Conservation (phyloP, 2,797 vertebrate genomes). For the Sebastes oblongus region DNA sequence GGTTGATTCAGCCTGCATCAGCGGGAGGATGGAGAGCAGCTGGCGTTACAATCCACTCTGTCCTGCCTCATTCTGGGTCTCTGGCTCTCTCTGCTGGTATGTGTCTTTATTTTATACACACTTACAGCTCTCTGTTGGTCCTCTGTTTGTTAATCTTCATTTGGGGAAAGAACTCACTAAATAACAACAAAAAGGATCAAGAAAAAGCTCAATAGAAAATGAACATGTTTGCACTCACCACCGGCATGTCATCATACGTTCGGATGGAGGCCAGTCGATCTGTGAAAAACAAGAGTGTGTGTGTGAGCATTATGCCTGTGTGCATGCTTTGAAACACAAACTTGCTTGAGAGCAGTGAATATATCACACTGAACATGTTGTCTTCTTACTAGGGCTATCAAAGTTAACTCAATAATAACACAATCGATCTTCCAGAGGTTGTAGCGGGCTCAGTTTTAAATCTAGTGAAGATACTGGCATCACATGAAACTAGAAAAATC, state of each 20-base stretch:
- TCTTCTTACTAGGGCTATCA: not conserved
- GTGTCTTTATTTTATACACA: not conserved
- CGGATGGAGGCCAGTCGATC: conserved; percentile 86
- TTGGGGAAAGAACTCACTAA: not conserved
- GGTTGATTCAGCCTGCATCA: conserved; percentile 59
- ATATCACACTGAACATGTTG: not conserved
- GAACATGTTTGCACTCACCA: conserved; percentile 78
- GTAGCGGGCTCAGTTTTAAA: too few relatives aligned
- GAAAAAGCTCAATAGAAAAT: not conserved
- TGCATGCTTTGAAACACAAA: not conserved
- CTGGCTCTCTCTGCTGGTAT: conserved; percentile 65
- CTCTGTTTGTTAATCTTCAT: not conserved
- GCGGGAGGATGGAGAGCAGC: conserved; percentile 46
- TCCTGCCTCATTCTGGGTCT: conserved; percentile 30
- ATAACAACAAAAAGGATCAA: not conserved
- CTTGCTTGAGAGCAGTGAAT: not conserved
- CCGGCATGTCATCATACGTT: conserved; percentile 87
- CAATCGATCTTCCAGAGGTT: too few relatives aligned
- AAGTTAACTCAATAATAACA: too few relatives aligned
- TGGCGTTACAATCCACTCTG: conserved; percentile 35
- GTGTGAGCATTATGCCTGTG: not conserved
- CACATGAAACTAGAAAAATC: too few relatives aligned
- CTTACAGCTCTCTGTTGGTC: not conserved
- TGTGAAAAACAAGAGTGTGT: conserved; percentile 63
- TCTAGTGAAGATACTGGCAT: too few relatives aligned